phyloP scores from a whole-genome alignment of 2,113 vertebrate species.

The Barnardius zonarius region DNA sequence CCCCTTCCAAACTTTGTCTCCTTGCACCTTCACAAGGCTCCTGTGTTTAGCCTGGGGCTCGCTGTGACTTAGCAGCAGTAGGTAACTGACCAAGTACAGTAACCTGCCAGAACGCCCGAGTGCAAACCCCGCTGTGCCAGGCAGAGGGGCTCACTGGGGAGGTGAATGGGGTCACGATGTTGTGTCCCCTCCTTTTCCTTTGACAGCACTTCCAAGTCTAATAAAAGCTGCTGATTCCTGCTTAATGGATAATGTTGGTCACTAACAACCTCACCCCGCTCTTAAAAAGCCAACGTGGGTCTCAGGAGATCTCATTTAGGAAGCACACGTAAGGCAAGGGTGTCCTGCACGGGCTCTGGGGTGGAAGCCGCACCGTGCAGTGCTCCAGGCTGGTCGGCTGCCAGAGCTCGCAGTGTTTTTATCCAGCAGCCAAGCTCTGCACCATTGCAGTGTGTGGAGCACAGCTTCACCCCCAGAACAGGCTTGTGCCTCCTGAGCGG shows the following conservation, averaged over 20 bases:
- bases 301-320: conserved; percentile 46
- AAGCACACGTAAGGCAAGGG: neutral
- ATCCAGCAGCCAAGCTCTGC: neutral
- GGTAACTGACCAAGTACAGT: neutral
- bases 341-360: neutral
- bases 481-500: neutral
- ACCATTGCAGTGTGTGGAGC: neutral
- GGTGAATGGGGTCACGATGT: neutral
- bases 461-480: neutral
- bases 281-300: neutral
- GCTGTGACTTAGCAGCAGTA: neutral
- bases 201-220: neutral
- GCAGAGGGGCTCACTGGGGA: neutral
- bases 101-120: neutral
- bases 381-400: neutral
- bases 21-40: neutral
- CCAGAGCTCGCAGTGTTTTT: neutral
- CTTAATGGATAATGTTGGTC: neutral
- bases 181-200: neutral
- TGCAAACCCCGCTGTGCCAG: neutral
- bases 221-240: neutral
- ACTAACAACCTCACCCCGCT: conserved; percentile 22
- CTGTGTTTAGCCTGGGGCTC: neutral
- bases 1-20: neutral
- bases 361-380: neutral